Percentiles rank a stretch among this genome's conserved stretches.
Conservation (phyloP, 2,888 invertebrate genomes). For the Arrhopalites spinosus region DNA sequence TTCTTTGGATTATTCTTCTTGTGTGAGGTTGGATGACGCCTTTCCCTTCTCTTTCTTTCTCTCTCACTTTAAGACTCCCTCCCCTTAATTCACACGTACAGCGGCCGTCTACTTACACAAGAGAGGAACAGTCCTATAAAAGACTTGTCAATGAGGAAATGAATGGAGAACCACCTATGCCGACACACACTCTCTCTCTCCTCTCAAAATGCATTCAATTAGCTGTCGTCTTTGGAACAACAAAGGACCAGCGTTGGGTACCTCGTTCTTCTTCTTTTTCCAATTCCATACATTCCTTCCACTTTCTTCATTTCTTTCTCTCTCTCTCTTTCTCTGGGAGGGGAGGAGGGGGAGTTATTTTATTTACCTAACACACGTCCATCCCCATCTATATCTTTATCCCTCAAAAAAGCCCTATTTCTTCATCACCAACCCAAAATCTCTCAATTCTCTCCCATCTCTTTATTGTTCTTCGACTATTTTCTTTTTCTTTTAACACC, state of each 20-base stretch:
- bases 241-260: slow-evolving; percentile 8
- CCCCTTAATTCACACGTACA: slow-evolving; percentile 45
- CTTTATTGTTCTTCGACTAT: slow-evolving; percentile 29
- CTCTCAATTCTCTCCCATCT: neutral
- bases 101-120: neutral
- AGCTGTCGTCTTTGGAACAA: slow-evolving; percentile 42
- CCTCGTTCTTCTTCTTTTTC: slow-evolving; percentile 8
- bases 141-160: slow-evolving; percentile 48
- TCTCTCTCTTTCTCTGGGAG: neutral
- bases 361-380: neutral
- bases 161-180: slow-evolving; percentile 41
- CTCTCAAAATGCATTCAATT: slow-evolving; percentile 47
- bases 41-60: slow-evolving; percentile 23
- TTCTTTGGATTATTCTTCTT: slow-evolving; percentile 10
- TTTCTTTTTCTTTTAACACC: neutral
- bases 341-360: neutral
- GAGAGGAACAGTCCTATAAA: slow-evolving; percentile 33
- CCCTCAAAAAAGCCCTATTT: too few relatives aligned
- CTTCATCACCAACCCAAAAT: slow-evolving; percentile 7
- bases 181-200: slow-evolving; percentile 28
- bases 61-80: slow-evolving; percentile 29
- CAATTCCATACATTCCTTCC: slow-evolving; percentile 30
- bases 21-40: slow-evolving; percentile 39
- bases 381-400: neutral
- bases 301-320: slow-evolving; percentile 1